phyloP scores from a whole-genome alignment of 2,113 vertebrate genomes.

The Erythrocercus mccallii region DNA sequence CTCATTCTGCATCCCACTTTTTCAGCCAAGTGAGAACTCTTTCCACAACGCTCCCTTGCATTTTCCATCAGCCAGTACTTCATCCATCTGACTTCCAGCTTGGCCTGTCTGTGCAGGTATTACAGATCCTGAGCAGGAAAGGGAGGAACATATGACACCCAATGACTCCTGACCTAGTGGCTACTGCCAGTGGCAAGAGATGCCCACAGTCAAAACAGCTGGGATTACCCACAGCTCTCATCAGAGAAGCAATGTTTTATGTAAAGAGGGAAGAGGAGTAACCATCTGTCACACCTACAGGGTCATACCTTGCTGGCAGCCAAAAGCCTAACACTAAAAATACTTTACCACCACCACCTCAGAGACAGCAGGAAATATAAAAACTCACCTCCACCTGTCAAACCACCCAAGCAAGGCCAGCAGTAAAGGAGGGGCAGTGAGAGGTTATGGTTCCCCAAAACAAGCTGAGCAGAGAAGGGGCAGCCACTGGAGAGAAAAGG shows the following conservation, averaged over 20 bases:
- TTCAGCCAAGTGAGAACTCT: not conserved
- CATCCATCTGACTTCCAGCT: too few relatives aligned
- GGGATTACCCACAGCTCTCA: not conserved
- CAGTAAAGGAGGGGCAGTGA: not conserved
- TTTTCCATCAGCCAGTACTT: not conserved
- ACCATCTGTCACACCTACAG: not conserved
- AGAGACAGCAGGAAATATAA: not conserved
- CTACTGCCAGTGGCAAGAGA: not conserved
- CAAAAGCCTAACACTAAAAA: not conserved
- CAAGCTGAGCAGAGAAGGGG: not conserved
- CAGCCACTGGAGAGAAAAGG: fast-evolving
- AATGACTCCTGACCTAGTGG: not conserved
- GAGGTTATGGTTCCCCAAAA: fast-evolving
- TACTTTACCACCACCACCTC: not conserved
- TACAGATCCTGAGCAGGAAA: not conserved
- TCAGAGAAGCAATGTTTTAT: not conserved
- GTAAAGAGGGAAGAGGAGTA: not conserved
- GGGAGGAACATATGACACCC: fast-evolving
- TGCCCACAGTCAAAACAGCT: not conserved
- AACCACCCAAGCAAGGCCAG: not conserved
- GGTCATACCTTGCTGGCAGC: not conserved
- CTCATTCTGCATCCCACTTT: not conserved
- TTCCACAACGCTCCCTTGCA: not conserved
- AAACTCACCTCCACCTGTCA: not conserved
- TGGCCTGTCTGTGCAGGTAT: fast-evolving